Conservation (phyloP, 2,113 vertebrate genomes). For the Panthera leo region DNA sequence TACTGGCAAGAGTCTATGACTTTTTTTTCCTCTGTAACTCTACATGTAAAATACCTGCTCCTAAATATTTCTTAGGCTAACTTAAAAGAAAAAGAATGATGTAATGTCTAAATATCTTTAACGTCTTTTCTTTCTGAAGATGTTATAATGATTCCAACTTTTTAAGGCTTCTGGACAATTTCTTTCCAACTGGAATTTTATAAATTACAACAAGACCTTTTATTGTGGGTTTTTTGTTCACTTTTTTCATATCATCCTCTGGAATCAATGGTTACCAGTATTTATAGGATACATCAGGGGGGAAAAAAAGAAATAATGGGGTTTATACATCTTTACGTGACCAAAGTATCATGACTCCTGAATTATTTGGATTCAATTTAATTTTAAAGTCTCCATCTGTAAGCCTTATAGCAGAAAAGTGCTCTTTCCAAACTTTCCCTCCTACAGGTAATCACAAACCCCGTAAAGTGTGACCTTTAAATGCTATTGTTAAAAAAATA, state of each 20-base stretch:
- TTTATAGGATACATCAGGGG: slow-evolving; percentile 31
- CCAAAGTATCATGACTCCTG: slow-evolving; percentile 37
- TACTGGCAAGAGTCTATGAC: neutral
- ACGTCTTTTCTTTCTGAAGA: neutral
- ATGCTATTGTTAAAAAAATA: no score
- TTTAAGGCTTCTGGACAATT: neutral
- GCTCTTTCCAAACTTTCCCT: slow-evolving; percentile 19
- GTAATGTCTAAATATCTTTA: slow-evolving; percentile 51
- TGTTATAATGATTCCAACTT: neutral
- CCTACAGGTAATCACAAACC: neutral
- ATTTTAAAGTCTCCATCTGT: slow-evolving; percentile 11
- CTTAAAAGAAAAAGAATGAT: slow-evolving; percentile 48
- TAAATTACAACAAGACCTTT: slow-evolving; percentile 48
- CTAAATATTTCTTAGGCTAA: slow-evolving; percentile 44
- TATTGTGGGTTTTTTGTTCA: neutral
- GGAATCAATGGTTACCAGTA: slow-evolving; percentile 35
- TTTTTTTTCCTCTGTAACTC: slow-evolving; percentile 47
- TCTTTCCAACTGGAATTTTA: neutral
- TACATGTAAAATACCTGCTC: slow-evolving; percentile 57
- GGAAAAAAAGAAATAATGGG: neutral
- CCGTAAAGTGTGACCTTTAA: neutral
- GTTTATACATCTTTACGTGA: slow-evolving; percentile 43
- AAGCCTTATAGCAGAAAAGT: slow-evolving; percentile 45
- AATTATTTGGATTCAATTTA: slow-evolving; percentile 52
- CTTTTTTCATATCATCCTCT: neutral